A percentile compares a stretch with the other conserved stretches of the same genome.
Evolutionary conservation across 2,888 invertebrate species (phyloP).

Genomic region (Gisinianus flammeolus): DNA sequence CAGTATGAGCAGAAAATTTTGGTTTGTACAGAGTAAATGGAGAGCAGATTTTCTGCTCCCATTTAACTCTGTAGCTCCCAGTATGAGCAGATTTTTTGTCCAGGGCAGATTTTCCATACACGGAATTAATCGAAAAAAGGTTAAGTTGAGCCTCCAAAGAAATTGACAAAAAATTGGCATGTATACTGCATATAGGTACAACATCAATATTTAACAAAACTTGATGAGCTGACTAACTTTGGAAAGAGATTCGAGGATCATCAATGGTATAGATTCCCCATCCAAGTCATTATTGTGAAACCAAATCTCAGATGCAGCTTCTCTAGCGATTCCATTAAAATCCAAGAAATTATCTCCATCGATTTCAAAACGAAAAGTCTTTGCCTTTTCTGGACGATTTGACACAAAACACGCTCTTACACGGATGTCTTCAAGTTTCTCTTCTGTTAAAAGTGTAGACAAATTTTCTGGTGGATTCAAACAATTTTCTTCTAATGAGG

Average conservation of each 20-base stretch:
- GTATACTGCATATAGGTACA: neutral
- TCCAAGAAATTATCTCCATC: slow-evolving; percentile 68
- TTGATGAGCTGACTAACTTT: slow-evolving; percentile 63
- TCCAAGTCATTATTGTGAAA: slow-evolving; percentile 82
- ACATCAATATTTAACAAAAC: neutral
- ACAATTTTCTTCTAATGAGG: slow-evolving; percentile 62
- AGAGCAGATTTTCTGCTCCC: no score
- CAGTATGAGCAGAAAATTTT: no score
- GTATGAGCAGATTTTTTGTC: no score
- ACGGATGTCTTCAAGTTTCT: slow-evolving; percentile 75
- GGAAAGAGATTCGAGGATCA: slow-evolving; percentile 81
- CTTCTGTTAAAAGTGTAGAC: slow-evolving; percentile 61
- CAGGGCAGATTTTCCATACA: no score
- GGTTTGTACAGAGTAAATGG: no score
- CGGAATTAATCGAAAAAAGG: no score
- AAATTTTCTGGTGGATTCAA: slow-evolving; percentile 25
- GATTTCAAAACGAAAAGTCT: slow-evolving; percentile 61
- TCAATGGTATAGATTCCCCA: slow-evolving; percentile 78
- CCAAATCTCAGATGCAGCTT: slow-evolving; percentile 81
- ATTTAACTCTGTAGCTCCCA: no score
- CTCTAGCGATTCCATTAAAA: slow-evolving; percentile 75
- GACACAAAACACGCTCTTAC: slow-evolving; percentile 90
- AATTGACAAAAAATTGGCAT: neutral
- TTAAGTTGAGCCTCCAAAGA: no score
- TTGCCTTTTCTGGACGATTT: slow-evolving; percentile 68